Evolutionary conservation across 1,140 invertebrate genomes (phyloP).

Genomic region (Trigoniulus corallinus): DNA sequence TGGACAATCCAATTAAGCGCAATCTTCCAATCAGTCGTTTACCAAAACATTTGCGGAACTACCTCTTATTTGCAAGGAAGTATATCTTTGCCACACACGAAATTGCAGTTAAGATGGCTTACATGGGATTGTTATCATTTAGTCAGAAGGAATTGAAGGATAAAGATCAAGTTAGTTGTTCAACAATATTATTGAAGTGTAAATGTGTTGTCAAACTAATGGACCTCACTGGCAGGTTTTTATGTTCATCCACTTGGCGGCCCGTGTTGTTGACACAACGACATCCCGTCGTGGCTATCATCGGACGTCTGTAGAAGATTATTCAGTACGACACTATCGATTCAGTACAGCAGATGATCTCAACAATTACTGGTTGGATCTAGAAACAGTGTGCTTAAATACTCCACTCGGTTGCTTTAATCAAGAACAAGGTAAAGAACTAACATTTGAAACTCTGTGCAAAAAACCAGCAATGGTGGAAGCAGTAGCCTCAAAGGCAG

Average conservation of each 20-base stretch:
- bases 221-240: slow-evolving; percentile 35
- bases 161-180: slow-evolving; percentile 39
- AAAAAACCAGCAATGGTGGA: slow-evolving; percentile 36
- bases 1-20: slow-evolving; percentile 47
- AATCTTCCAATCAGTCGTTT: slow-evolving; percentile 42
- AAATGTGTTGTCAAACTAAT: too few relatives aligned
- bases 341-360: slow-evolving; percentile 39
- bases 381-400: slow-evolving; percentile 46
- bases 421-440: slow-evolving; percentile 15
- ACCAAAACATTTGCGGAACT: slow-evolving; percentile 31
- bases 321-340: slow-evolving; percentile 33
- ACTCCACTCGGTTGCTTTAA: slow-evolving; percentile 36
- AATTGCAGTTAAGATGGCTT: slow-evolving; percentile 36
- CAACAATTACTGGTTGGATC: slow-evolving; percentile 51
- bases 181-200: too few relatives aligned
- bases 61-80: slow-evolving; percentile 36
- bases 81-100: slow-evolving; percentile 46
- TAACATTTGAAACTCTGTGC: slow-evolving; percentile 32
- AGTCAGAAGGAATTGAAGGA: slow-evolving; percentile 45
- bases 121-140: slow-evolving; percentile 51
- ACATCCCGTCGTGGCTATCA: slow-evolving; percentile 42
- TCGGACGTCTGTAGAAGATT: slow-evolving; percentile 37
- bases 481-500: slow-evolving; percentile 22
- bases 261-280: slow-evolving; percentile 45
- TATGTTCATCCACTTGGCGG: slow-evolving; percentile 46